Conservation (phyloP, 2,113 vertebrate species). For the Corythoichthys intestinalis region DNA sequence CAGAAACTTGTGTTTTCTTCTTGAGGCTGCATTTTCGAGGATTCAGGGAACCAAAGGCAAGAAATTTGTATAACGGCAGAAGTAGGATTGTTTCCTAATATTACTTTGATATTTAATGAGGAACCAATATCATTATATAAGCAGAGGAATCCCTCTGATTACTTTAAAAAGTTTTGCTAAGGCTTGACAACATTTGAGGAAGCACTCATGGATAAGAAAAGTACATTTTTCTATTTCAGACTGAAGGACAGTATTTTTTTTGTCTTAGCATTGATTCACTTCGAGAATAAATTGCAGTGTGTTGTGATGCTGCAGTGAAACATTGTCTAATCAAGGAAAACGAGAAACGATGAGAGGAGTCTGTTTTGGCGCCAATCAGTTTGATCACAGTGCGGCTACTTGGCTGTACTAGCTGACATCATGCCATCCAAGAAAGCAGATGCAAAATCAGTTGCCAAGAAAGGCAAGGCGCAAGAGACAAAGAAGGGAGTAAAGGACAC, state of each 20-base stretch:
- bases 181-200: slow-evolving; percentile 35
- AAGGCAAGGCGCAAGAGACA: slow-evolving; percentile 65
- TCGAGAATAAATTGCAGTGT: slow-evolving; percentile 12
- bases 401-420: slow-evolving; percentile 18
- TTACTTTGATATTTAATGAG: slow-evolving; percentile 7
- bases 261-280: slow-evolving; percentile 36
- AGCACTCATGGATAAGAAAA: slow-evolving; percentile 50
- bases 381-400: slow-evolving; percentile 13
- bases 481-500: slow-evolving; percentile 61
- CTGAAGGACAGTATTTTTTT: slow-evolving; percentile 45
- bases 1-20: slow-evolving; percentile 17
- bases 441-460: slow-evolving; percentile 63
- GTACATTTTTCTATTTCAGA: slow-evolving; percentile 50
- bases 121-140: neutral
- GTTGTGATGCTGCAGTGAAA: slow-evolving; percentile 10
- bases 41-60: slow-evolving; percentile 20
- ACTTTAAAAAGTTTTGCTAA: slow-evolving; percentile 1
- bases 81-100: slow-evolving; percentile 16
- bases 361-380: slow-evolving; percentile 8
- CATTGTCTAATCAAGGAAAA: slow-evolving; percentile 22
- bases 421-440: slow-evolving; percentile 83
- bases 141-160: neutral
- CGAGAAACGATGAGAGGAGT: slow-evolving; percentile 2
- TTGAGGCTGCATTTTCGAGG: slow-evolving; percentile 21
- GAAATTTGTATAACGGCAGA: slow-evolving; percentile 32